Evolutionary conservation across 2,888 invertebrate genomes (phyloP).

Genomic region (Spodoptera picta): DNA sequence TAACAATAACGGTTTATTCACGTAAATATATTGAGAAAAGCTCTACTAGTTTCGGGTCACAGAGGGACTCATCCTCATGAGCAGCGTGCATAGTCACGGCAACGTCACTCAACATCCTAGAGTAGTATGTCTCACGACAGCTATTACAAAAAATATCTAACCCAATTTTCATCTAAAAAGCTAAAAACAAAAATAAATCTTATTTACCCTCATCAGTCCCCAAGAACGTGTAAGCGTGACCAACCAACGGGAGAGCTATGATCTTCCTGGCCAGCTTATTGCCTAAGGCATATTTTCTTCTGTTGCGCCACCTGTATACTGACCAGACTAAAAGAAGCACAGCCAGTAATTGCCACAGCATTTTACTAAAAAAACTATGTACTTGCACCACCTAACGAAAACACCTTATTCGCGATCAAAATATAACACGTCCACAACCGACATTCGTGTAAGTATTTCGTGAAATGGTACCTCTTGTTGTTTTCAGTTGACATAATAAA

Average conservation of each 20-base stretch:
- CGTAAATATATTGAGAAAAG: no score
- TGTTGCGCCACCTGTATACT: constrained; percentile 45
- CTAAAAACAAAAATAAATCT: no score
- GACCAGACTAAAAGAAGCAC: constrained; percentile 40
- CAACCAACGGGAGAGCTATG: constrained; percentile 50
- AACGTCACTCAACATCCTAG: no score
- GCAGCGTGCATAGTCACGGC: no score
- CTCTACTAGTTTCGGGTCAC: no score
- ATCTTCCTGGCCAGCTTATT: constrained; percentile 37
- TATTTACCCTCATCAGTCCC: constrained; percentile 56
- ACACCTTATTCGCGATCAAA: not conserved
- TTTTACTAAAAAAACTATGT: not conserved
- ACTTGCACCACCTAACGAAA: not conserved
- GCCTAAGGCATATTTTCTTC: constrained; percentile 43
- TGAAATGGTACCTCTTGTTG: constrained; percentile 3
- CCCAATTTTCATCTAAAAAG: no score
- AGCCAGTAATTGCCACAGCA: constrained; percentile 30
- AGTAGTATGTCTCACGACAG: no score
- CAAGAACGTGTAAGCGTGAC: constrained; percentile 56
- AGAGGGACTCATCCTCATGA: no score
- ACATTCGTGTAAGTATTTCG: constrained; percentile 1
- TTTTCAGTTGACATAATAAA: not conserved
- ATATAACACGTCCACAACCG: constrained; percentile 6
- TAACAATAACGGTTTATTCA: no score
- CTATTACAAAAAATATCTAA: no score